Evolutionary conservation across 2,113 vertebrate genomes (phyloP).

Genomic region (Micromys minutus): DNA sequence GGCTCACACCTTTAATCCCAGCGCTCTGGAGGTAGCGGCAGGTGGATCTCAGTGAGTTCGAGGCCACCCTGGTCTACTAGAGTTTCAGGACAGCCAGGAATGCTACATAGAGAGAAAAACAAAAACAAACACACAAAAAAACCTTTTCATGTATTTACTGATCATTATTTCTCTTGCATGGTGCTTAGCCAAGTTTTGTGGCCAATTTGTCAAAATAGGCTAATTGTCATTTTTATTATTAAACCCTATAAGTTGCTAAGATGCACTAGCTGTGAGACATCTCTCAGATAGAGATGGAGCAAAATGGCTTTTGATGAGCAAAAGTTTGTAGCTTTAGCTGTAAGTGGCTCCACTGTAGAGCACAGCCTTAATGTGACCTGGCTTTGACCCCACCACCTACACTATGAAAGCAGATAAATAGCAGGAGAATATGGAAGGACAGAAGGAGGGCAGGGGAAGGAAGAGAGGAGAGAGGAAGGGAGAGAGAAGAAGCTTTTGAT

Average conservation of each 20-base stretch:
- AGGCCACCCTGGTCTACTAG: too few species aligned
- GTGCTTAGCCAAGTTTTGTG: not conserved
- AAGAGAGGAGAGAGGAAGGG: too few species aligned
- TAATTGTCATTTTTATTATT: slow-evolving; percentile 36
- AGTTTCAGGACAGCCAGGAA: too few species aligned
- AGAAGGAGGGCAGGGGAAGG: not conserved
- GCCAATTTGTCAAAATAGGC: not conserved
- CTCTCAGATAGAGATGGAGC: not conserved
- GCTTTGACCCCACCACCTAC: not conserved
- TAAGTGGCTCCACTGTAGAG: not conserved
- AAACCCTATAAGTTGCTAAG: slow-evolving; percentile 13
- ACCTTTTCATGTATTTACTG: not conserved
- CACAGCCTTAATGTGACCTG: not conserved
- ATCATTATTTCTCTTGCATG: slow-evolving; percentile 30
- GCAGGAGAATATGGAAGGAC: rapidly evolving
- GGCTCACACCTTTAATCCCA: too few species aligned
- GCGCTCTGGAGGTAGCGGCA: too few species aligned
- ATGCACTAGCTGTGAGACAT: not conserved
- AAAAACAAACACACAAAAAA: too few species aligned
- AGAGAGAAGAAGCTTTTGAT: not conserved
- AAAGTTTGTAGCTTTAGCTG: slow-evolving; percentile 20
- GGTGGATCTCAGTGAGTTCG: too few species aligned
- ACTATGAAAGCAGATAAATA: not conserved
- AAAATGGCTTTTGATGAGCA: slow-evolving; percentile 20
- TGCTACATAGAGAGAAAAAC: too few species aligned